These are phyloP conservation scores for Antennarius maculatus DNA, from an alignment of 2,797 vertebrate genomes.

Conservation along the genomic window DNA sequence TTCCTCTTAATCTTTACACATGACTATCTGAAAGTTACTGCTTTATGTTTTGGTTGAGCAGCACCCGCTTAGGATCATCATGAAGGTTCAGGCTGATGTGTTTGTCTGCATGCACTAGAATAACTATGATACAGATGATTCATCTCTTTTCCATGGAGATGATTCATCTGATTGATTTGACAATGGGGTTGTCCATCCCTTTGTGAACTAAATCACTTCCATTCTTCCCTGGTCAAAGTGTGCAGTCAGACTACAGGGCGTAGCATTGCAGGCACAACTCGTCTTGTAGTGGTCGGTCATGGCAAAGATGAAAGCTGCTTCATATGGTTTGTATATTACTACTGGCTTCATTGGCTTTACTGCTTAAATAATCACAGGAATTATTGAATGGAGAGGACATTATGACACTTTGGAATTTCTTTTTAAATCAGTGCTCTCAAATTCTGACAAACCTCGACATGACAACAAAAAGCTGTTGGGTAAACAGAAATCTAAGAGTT, in stretches of 20 bases:
- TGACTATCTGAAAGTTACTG: slow-evolving; percentile 10
- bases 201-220: slow-evolving; percentile 15
- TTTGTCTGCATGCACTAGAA: slow-evolving; percentile 41
- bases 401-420: slow-evolving; percentile 35
- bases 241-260: slow-evolving; percentile 11
- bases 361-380: slow-evolving; percentile 37
- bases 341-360: slow-evolving; percentile 25
- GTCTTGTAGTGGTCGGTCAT: slow-evolving; percentile 21
- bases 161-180: slow-evolving; percentile 32
- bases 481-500: slow-evolving; percentile 47
- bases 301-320: slow-evolving; percentile 27
- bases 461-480: slow-evolving; percentile 62
- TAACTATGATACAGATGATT: slow-evolving; percentile 31
- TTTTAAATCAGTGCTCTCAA: slow-evolving; percentile 49
- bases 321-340: slow-evolving; percentile 28
- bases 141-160: slow-evolving; percentile 26
- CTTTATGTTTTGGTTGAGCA: slow-evolving; percentile 1
- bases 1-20: slow-evolving; percentile 18
- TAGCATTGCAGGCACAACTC: slow-evolving; percentile 11
- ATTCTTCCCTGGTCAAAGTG: slow-evolving; percentile 11
- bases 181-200: slow-evolving; percentile 6
- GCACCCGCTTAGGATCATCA: slow-evolving; percentile 5
- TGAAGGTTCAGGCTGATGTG: slow-evolving; percentile 25
- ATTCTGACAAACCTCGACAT: slow-evolving; percentile 52
- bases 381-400: slow-evolving; percentile 18